Percentiles rank a stretch among this genome's conserved stretches.
Evolutionary conservation across 2,797 vertebrate species (phyloP).

Genomic region (Pangasius krempfi): DNA sequence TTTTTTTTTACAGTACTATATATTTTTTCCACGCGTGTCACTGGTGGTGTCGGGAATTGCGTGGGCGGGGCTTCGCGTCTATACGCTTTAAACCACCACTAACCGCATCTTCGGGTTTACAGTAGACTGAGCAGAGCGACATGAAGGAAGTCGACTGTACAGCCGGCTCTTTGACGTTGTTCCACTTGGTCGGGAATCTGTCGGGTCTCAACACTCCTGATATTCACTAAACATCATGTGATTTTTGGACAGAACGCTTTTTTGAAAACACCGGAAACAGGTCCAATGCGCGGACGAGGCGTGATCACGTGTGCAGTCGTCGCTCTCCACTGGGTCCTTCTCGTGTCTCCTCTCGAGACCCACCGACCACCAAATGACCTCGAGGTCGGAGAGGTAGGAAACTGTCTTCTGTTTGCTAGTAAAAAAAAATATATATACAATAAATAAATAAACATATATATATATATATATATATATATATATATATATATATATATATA

Average conservation of each 20-base stretch:
- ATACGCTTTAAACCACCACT: background rate
- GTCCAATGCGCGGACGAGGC: slow-evolving; percentile 8
- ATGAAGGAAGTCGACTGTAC: background rate
- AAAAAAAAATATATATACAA: too few relatives aligned
- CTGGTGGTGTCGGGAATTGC: background rate
- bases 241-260: background rate
- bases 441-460: too few relatives aligned
- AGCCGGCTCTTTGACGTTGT: background rate
- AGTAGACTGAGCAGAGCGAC: background rate
- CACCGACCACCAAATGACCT: background rate
- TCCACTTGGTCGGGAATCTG: background rate
- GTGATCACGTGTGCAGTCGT: background rate
- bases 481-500: too few relatives aligned
- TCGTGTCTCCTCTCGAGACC: background rate
- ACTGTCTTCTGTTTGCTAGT: background rate
- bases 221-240: background rate
- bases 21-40: background rate
- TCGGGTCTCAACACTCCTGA: background rate
- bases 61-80: background rate
- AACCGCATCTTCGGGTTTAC: background rate
- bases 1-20: background rate
- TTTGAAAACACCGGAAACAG: background rate
- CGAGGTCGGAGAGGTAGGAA: slow-evolving; percentile 19
- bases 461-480: too few relatives aligned
- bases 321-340: background rate